Conservation (phyloP, 2,888 invertebrate genomes). For the Dexiosoma caninum region DNA sequence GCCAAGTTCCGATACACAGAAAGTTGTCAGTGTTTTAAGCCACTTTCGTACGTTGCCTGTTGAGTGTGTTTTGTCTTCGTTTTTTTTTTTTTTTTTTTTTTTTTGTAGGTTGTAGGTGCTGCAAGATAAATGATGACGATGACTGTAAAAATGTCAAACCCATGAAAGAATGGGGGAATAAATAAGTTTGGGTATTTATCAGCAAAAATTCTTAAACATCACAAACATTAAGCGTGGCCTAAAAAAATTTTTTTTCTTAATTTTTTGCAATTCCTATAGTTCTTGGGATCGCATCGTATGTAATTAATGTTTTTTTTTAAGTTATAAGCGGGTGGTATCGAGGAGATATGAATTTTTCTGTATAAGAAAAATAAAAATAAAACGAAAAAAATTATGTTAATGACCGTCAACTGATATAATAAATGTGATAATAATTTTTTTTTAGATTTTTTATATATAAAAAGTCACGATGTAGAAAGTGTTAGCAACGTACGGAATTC, state of each 20-base stretch:
- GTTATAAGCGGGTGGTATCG: not conserved
- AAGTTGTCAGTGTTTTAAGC: conserved; percentile 5
- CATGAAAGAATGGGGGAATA: conserved; percentile 5
- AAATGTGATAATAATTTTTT: not conserved
- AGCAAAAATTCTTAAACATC: conserved; percentile 28
- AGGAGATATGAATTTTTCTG: not conserved
- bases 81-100: not conserved
- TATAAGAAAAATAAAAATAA: conserved; percentile 18
- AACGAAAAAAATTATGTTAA: conserved; percentile 50
- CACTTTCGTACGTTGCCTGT: not conserved
- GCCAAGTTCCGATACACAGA: conserved; percentile 38
- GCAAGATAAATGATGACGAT: conserved; percentile 22
- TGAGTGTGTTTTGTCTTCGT: not conserved
- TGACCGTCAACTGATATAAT: not conserved
- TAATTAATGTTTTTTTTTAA: not conserved
- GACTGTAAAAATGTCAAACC: conserved; percentile 21
- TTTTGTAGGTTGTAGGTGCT: conserved; percentile 6
- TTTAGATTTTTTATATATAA: not conserved
- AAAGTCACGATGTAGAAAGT: not conserved
- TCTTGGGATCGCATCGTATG: not conserved
- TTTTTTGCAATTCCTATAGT: no score
- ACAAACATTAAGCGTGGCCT: conserved; percentile 23
- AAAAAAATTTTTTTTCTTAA: conserved; percentile 3
- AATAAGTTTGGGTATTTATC: not conserved
- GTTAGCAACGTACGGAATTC: no score